A percentile compares a stretch with the other conserved stretches of the same genome.
These are phyloP conservation scores for Bovichtus diacanthus DNA, from an alignment of 2,797 vertebrate species.

Conservation along the genomic window DNA sequence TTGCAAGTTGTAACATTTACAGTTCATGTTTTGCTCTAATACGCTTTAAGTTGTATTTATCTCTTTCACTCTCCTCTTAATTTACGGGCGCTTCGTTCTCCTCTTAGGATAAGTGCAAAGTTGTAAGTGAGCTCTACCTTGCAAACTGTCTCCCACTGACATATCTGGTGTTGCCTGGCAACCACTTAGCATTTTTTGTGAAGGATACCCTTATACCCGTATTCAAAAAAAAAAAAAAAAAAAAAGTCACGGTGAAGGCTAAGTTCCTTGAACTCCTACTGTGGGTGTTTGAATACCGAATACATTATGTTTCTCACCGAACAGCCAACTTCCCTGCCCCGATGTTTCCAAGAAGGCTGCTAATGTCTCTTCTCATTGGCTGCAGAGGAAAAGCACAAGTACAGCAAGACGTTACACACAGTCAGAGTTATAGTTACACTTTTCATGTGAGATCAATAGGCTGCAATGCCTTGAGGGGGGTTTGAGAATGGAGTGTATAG, in stretches of 20 bases:
- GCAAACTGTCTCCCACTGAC: conserved; percentile 53
- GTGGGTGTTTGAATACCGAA: conserved; percentile 69
- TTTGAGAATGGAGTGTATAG: conserved; percentile 20
- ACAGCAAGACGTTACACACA: conserved; percentile 24
- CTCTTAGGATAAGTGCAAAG: conserved; percentile 43
- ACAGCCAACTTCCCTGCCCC: conserved; percentile 37
- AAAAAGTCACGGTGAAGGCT: conserved; percentile 55
- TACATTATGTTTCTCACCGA: conserved; percentile 44
- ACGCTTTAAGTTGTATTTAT: conserved; percentile 27
- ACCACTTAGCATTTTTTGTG: conserved; percentile 68
- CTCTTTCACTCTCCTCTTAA: conserved; percentile 22
- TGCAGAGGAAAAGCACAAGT: conserved; percentile 26
- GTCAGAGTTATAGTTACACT: conserved; percentile 30
- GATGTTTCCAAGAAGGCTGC: conserved; percentile 18
- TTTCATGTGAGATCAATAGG: conserved; percentile 48
- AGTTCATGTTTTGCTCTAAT: conserved; percentile 3
- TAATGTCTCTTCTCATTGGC: conserved; percentile 29
- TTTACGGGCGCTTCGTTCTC: conserved; percentile 28
- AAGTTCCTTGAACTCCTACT: conserved; percentile 65
- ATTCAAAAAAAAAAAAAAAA: background rate
- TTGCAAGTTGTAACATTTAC: conserved; percentile 26
- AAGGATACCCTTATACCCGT: conserved; percentile 57
- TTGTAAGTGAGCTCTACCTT: conserved; percentile 52
- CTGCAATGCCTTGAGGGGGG: conserved; percentile 17
- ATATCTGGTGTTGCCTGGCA: conserved; percentile 76